Evolutionary conservation across 2,888 invertebrate species (phyloP).

Genomic region (Perithous albicinctus): DNA sequence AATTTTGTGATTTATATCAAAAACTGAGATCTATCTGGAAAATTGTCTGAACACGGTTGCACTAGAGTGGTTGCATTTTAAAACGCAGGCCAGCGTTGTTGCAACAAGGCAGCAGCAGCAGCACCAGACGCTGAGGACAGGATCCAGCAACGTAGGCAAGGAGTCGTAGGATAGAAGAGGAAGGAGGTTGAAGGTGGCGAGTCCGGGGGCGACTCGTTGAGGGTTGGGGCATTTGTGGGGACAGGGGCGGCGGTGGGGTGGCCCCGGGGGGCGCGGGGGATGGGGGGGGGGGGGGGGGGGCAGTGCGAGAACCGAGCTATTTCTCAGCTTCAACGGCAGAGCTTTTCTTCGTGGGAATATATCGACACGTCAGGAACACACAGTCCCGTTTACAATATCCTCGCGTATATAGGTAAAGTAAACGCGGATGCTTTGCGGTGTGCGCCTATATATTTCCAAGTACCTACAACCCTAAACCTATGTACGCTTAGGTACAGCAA

Average conservation of each 20-base stretch:
- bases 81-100: slow-evolving; percentile 31
- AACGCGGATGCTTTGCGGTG: slow-evolving; percentile 64
- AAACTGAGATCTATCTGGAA: background rate
- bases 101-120: slow-evolving; percentile 32
- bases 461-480: background rate
- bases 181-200: too few relatives aligned
- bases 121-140: slow-evolving; percentile 47
- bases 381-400: slow-evolving; percentile 79
- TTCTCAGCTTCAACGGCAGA: slow-evolving; percentile 84
- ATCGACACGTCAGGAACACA: slow-evolving; percentile 83
- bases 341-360: slow-evolving; percentile 83
- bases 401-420: slow-evolving; percentile 68
- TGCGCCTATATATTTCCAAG: slow-evolving; percentile 62
- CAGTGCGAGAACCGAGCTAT: slow-evolving; percentile 78
- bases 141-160: slow-evolving; percentile 43
- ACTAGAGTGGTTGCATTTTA: slow-evolving; percentile 12
- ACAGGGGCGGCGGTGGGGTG: slow-evolving; percentile 10
- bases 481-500: background rate
- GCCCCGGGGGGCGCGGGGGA: too few relatives aligned
- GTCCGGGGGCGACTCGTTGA: too few relatives aligned
- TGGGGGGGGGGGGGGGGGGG: background rate
- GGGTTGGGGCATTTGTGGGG: too few relatives aligned
- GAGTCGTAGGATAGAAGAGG: slow-evolving; percentile 16
- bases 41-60: slow-evolving; percentile 37
- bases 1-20: background rate